Evolutionary conservation across 2,113 vertebrate genomes (phyloP), one percentile per base, ranked within the genome.

Genomic region (Rhynchopsitta pachyrhyncha): DNA sequence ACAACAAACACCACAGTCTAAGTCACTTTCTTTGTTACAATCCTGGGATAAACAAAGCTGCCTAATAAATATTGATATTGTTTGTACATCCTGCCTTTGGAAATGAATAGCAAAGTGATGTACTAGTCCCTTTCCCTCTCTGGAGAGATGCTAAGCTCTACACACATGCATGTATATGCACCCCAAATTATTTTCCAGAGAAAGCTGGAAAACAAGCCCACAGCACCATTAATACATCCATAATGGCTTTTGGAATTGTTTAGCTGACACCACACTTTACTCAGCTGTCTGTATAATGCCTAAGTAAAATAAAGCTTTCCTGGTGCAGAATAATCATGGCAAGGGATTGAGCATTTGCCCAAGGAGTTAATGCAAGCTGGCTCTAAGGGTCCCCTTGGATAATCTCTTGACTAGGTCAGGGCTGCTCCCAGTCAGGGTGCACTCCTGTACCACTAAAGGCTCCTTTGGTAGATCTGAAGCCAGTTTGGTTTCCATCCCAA

Each of bases 61-160:
- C 88, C 92, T 93, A 78, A 94, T 97, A 96, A 97, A 94, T 97
- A 97, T 94, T 95, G 66, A 97, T 97, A 87, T 35, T 94, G 91
- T 97, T 97, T 96, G 95, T 89, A 89, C 44, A 93, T 82, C 81
- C 15, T 89, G 86, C 53, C 73, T 94, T 91, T 91, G 74, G 67
- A 82, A 91, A 92, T 91, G 59, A 96, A 90, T 57, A 85, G 49
- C 55, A 71, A 59, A 91, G 70, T 1, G 1, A 76, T 69, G 76
- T 16, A 76, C 15, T 62, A 63, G 66, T 49, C 41, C 76, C 69
- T 55, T 84, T 84, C 27, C 52, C 66, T 64, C 50, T 60, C 81
- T 76, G 70, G 88, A 73, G 74, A 89, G 81, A 76, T 52, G 37
- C n/a, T 42, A 60, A 89, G 46, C 24, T 64, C 60, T 75, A 28